Percentiles rank a stretch among this genome's conserved stretches.
phyloP scores from a whole-genome alignment of 2,113 vertebrate genomes.

The Turdus rufiventris region DNA sequence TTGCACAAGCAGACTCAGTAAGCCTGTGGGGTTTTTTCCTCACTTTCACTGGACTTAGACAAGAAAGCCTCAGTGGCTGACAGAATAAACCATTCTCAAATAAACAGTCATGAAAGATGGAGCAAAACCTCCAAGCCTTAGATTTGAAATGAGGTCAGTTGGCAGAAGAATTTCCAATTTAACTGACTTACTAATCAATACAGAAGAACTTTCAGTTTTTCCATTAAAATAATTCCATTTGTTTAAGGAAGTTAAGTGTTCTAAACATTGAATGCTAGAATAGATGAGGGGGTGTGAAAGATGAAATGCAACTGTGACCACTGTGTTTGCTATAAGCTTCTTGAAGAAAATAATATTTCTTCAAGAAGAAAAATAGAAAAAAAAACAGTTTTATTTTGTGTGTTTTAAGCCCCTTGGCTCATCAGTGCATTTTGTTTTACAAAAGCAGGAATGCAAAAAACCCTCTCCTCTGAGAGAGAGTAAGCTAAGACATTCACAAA shows the following conservation, averaged over 20 bases:
- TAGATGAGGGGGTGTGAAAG: not conserved
- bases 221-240: not conserved
- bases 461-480: not conserved
- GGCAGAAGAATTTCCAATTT: not conserved
- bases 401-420: fast-evolving
- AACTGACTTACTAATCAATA: not conserved
- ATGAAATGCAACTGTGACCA: not conserved
- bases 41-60: not conserved
- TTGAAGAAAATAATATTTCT: not conserved
- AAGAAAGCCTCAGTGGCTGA: not conserved
- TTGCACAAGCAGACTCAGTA: not conserved
- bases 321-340: not conserved
- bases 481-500: not conserved
- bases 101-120: not conserved
- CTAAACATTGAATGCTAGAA: not conserved
- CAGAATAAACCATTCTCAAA: not conserved
- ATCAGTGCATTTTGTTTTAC: not conserved
- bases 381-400: not conserved
- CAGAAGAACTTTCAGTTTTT: not conserved
- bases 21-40: not conserved
- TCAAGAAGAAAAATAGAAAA: not conserved
- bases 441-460: not conserved
- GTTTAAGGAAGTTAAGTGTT: not conserved
- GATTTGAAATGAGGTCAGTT: not conserved
- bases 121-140: not conserved